These are phyloP conservation scores for Paedocypris sp. DNA, from an alignment of 2,113 vertebrate species.

Conservation along the genomic window DNA sequence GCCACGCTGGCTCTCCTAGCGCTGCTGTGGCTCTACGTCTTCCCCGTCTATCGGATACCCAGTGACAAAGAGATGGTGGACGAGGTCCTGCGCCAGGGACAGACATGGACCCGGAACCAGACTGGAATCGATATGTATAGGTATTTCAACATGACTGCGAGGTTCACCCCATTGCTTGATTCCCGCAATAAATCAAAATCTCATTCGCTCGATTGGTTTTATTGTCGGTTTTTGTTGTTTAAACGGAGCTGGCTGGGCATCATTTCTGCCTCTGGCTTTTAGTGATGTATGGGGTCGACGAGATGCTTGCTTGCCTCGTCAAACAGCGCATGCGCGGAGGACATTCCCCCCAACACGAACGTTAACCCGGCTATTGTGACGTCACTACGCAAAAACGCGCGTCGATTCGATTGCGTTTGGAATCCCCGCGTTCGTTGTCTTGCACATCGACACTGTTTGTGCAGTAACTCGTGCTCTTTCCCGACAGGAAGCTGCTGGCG, in stretches of 20 bases:
- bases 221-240: too few species aligned
- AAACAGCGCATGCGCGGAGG: too few species aligned
- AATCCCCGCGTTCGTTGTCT: neutral
- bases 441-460: neutral
- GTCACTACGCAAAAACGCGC: neutral
- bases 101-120: conserved; percentile 73
- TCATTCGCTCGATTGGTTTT: too few species aligned
- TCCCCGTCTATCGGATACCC: conserved; percentile 76
- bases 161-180: too few species aligned
- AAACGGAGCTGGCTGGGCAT: too few species aligned
- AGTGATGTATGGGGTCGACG: too few species aligned
- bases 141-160: conserved; percentile 52
- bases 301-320: too few species aligned
- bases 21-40: conserved; percentile 88
- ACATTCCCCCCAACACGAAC: too few species aligned
- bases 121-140: conserved; percentile 73
- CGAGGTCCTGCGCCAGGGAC: conserved; percentile 76
- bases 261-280: too few species aligned
- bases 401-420: neutral
- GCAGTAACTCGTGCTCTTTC: neutral
- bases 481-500: conserved; percentile 73
- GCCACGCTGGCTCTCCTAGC: conserved; percentile 77
- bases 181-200: too few species aligned
- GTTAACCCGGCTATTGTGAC: neutral
- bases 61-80: conserved; percentile 79